Evolutionary conservation across 2,113 vertebrate species (phyloP), one percentile per base, ranked within the genome.

Genomic region (Salvelinus namaycush): DNA sequence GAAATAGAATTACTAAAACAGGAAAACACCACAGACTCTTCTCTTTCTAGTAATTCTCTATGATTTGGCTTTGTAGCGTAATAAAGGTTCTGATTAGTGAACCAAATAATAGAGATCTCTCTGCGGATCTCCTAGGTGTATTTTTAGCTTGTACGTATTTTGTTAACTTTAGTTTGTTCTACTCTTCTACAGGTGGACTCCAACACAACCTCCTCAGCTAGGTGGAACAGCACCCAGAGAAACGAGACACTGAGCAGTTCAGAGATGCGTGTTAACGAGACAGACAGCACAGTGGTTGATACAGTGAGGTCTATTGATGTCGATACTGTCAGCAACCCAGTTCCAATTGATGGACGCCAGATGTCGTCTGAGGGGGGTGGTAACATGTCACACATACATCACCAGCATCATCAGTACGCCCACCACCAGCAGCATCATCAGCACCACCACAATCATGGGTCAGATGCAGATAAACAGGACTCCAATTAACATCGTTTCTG

Each of bases 121-220:
- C 39, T 44, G 39, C 9, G 39, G 39, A 11, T 11, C 9, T 11
- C 39, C 2, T 9, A 44, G 39, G 39, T 44, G 9, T 11, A 44
- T 11, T 44, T 44, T 44, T 44, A 44, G 39, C 9, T 44, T 11
- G 9, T 11, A 44, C 39, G 9, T 18, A 18, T 54, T 18, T 54
- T 18, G 12, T 54, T 18, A 54, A 54, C 51, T 18, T 54, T 54
- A 54, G 59, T 62, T 16, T 62, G 26, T 76, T 11, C 39, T 44
- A 44, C 76, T 5, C 51, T 79, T 67, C 8, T 54, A 24, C 80
- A 79, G 72, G 65, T 76, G 20, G 16, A 79, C 81, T 20, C 59
- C 39, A 44, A n/a, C 11, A 67, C 69, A 20, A 74, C 39, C 4
- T 34, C 4, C 11, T 44, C 39, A 44, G 39, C 9, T 12, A 9